A percentile compares a stretch with the other conserved stretches of the same genome.
Evolutionary conservation across 2,113 vertebrate genomes (phyloP).

Genomic region (Synchiropus splendidus): DNA sequence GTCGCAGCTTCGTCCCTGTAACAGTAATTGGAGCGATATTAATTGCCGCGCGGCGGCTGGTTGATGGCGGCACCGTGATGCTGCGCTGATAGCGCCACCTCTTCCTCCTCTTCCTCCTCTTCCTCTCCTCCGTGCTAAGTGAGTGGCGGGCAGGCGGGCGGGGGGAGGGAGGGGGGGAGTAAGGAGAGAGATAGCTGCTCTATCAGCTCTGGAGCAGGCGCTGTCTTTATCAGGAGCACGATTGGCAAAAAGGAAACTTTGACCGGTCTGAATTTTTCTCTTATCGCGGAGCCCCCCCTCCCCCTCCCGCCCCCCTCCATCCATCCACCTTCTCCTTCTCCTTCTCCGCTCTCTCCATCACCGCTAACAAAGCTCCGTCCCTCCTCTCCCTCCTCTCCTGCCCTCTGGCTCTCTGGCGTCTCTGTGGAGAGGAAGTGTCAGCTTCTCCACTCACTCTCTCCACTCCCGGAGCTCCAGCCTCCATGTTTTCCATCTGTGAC

Average conservation of each 20-base stretch:
- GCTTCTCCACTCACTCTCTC: no score
- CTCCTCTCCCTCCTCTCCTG: neutral
- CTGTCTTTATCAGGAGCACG: slow-evolving; percentile 84
- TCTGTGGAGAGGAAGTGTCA: no score
- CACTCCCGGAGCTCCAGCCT: neutral
- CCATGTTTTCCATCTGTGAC: slow-evolving; percentile 5
- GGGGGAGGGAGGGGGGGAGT: slow-evolving; percentile 18
- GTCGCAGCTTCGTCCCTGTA: slow-evolving; percentile 74
- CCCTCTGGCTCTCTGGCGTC: slow-evolving; percentile 1
- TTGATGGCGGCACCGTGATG: slow-evolving; percentile 77
- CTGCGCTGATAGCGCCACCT: slow-evolving; percentile 64
- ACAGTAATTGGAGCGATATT: slow-evolving; percentile 83
- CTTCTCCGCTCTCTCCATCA: slow-evolving; percentile 11
- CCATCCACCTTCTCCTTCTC: slow-evolving; percentile 8
- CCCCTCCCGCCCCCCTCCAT: slow-evolving; percentile 6
- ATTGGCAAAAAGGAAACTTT: slow-evolving; percentile 86
- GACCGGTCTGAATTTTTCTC: slow-evolving; percentile 82
- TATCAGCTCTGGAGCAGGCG: slow-evolving; percentile 85
- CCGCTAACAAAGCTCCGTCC: slow-evolving; percentile 3
- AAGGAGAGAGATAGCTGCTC: slow-evolving; percentile 70
- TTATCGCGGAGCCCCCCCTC: slow-evolving; percentile 63
- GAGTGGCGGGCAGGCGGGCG: slow-evolving; percentile 66
- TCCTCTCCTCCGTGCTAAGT: slow-evolving; percentile 62
- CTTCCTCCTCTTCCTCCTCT: slow-evolving; percentile 7
- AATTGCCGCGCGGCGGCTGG: slow-evolving; percentile 76